These are phyloP conservation scores for Lucinisca nassula DNA, from an alignment of 2,888 invertebrate genomes.

Conservation along the genomic window DNA sequence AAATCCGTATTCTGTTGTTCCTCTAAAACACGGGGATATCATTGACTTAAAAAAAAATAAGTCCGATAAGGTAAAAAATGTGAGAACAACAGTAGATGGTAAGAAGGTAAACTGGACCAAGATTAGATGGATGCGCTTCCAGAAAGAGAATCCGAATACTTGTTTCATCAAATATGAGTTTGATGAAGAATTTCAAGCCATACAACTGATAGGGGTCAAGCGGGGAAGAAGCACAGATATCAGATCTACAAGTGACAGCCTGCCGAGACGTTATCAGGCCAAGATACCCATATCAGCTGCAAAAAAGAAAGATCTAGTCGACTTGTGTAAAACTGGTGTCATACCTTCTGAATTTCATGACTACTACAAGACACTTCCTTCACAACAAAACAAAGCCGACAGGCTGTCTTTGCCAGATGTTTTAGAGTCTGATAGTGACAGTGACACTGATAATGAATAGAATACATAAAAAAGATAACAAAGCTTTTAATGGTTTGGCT, in stretches of 20 bases:
- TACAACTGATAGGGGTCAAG: neutral
- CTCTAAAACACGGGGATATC: constrained; percentile 30
- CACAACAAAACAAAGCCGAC: neutral
- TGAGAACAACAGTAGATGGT: neutral
- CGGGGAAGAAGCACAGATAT: neutral
- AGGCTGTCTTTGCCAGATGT: neutral
- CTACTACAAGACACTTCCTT: neutral
- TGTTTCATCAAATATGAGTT: constrained; percentile 22
- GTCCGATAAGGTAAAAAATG: neutral
- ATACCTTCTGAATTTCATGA: constrained; percentile 16
- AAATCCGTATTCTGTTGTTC: constrained; percentile 37
- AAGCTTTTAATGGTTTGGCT: too few species aligned
- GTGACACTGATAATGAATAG: neutral
- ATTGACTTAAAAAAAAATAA: constrained; percentile 13
- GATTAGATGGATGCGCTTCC: constrained; percentile 22
- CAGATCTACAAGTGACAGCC: neutral
- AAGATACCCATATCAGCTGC: constrained; percentile 3
- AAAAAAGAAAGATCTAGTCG: constrained; percentile 10
- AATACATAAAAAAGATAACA: neutral
- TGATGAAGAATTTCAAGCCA: constrained; percentile 6
- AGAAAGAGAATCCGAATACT: neutral
- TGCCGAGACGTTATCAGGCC: neutral
- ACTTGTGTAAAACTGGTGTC: constrained; percentile 8
- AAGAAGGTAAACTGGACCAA: constrained; percentile 29
- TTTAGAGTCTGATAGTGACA: neutral